Percentiles rank a stretch among this genome's conserved stretches.
Conservation (phyloP, 2,888 invertebrate genomes). For the Eudasyphora cyanicolor region DNA sequence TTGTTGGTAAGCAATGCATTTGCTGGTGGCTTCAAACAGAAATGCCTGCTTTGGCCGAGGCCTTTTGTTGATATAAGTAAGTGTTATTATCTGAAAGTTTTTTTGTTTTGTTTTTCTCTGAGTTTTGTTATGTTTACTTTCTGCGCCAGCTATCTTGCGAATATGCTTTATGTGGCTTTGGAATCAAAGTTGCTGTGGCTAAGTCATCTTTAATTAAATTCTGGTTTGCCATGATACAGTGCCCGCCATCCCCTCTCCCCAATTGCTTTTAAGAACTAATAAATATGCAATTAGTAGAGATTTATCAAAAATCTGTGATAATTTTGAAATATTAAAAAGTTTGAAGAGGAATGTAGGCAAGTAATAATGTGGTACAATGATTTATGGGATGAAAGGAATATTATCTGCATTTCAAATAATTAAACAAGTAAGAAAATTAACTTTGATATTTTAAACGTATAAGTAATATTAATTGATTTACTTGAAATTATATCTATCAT, state of each 20-base stretch:
- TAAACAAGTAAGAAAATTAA: no score
- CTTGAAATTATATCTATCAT: no score
- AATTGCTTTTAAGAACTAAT: background rate
- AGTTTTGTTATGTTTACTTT: background rate
- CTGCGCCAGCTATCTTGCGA: background rate
- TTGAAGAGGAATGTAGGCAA: no score
- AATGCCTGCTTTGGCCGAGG: background rate
- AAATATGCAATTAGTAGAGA: no score
- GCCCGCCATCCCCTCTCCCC: background rate
- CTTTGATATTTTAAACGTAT: no score
- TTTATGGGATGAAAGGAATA: no score
- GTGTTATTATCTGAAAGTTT: background rate
- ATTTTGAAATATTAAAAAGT: no score
- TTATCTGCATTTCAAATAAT: no score
- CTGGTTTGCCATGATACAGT: background rate
- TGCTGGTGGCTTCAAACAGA: background rate
- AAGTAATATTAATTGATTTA: no score
- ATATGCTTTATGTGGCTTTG: background rate
- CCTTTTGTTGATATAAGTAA: background rate
- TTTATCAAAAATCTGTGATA: no score
- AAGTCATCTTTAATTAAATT: background rate
- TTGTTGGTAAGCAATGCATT: background rate
- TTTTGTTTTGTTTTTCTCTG: background rate
- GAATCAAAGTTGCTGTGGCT: no score
- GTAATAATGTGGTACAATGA: no score